Evolutionary conservation across 1,140 invertebrate genomes (phyloP).

Genomic region (Choristoneura fumiferana): DNA sequence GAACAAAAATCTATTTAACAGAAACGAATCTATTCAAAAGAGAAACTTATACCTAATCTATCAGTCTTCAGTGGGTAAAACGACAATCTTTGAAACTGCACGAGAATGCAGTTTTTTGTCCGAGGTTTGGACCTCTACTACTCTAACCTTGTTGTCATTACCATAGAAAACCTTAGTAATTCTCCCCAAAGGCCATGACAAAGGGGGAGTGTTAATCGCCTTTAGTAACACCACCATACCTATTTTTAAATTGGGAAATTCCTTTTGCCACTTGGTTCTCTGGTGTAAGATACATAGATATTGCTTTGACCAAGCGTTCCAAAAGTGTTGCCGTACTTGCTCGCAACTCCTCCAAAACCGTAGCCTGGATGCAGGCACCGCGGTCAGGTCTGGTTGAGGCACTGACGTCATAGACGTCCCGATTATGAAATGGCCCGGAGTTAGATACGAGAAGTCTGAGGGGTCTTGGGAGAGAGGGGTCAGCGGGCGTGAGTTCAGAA

Average conservation of each 20-base stretch:
- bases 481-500: constrained; percentile 23
- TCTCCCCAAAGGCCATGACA: constrained; percentile 38
- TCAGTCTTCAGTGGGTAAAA: constrained; percentile 19
- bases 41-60: too few relatives aligned
- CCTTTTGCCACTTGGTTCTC: constrained; percentile 20
- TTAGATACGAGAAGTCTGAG: constrained; percentile 21
- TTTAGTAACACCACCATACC: constrained; percentile 12
- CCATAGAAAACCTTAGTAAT: constrained; percentile 35
- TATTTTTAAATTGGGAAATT: constrained; percentile 1
- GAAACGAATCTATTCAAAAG: too few relatives aligned
- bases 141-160: constrained; percentile 34
- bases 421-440: constrained; percentile 24
- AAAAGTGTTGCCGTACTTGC: constrained; percentile 27
- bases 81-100: constrained; percentile 27
- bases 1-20: too few relatives aligned
- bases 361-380: background rate
- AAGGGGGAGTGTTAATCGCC: constrained; percentile 23
- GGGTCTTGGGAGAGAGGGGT: constrained; percentile 3
- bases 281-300: constrained; percentile 20
- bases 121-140: constrained; percentile 24
- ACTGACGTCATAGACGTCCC: background rate
- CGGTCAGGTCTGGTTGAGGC: background rate
- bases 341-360: constrained; percentile 21
- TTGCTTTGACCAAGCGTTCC: constrained; percentile 24
- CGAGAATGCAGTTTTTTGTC: constrained; percentile 21